phyloP scores from a whole-genome alignment of 2,888 invertebrate species.

The Hypomecis atomaria region DNA sequence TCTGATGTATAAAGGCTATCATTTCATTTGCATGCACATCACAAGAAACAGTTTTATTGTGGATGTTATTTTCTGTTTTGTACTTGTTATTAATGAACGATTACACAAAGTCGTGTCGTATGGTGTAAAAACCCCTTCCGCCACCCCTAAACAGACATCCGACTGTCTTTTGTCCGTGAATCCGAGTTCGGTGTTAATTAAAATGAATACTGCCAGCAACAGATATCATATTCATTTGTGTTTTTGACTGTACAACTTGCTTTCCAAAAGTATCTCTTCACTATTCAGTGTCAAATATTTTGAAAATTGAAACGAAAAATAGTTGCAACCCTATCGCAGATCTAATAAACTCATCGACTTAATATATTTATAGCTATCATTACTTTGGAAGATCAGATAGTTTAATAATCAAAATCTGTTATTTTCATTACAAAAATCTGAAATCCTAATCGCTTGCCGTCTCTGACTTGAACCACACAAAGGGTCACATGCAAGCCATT shows the following conservation, averaged over 20 bases:
- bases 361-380: too few species aligned
- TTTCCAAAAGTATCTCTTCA: too few species aligned
- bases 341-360: too few species aligned
- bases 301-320: too few species aligned
- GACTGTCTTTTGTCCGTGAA: constrained; percentile 71
- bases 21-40: too few species aligned
- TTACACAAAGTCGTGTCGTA: constrained; percentile 46
- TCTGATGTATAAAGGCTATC: too few species aligned
- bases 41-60: too few species aligned
- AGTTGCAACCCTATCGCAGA: too few species aligned
- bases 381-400: too few species aligned
- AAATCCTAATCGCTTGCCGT: constrained; percentile 46
- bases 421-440: neutral
- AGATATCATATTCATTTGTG: constrained; percentile 32
- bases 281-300: too few species aligned
- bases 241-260: neutral
- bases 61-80: too few species aligned
- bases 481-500: constrained; percentile 69
- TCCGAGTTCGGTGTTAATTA: constrained; percentile 72
- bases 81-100: neutral
- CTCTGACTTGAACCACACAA: constrained; percentile 37
- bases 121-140: constrained; percentile 29
- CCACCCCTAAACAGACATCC: constrained; percentile 60
- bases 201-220: constrained; percentile 67
- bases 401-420: too few species aligned